Evolutionary conservation across 1,140 invertebrate species (phyloP).

Genomic region (Drosophila yakuba): DNA sequence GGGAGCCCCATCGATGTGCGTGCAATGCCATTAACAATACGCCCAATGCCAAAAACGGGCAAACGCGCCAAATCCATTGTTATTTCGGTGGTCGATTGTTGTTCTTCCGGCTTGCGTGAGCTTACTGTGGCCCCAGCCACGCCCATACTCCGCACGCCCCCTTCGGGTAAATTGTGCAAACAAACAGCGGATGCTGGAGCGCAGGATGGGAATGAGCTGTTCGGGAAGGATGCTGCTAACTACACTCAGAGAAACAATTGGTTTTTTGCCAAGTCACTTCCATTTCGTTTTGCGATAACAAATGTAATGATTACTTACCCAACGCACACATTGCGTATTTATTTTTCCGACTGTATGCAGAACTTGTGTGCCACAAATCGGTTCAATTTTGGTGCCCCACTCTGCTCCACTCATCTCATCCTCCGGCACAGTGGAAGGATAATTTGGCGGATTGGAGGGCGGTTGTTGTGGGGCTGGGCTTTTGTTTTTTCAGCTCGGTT

Average conservation of each 20-base stretch:
- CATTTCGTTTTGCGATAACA: too few species aligned
- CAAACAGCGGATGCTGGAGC: conserved; percentile 48
- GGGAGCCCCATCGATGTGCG: conserved; percentile 22
- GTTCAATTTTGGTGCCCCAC: conserved; percentile 71
- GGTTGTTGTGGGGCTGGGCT: conserved; percentile 21
- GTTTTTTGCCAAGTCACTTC: background rate
- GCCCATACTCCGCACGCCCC: conserved; percentile 16
- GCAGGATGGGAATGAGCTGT: background rate
- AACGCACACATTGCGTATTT: too few species aligned
- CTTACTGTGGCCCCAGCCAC: conserved; percentile 57
- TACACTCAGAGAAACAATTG: background rate
- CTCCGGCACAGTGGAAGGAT: conserved; percentile 15
- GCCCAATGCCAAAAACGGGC: conserved; percentile 78
- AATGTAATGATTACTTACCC: background rate
- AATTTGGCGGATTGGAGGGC: conserved; percentile 29
- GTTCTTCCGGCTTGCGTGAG: conserved; percentile 82
- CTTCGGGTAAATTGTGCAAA: conserved; percentile 71
- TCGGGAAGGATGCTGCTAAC: conserved; percentile 38
- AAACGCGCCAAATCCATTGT: conserved; percentile 81
- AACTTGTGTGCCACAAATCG: conserved; percentile 75
- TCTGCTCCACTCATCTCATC: background rate
- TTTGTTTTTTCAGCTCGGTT: conserved; percentile 82
- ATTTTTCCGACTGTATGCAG: conserved; percentile 33
- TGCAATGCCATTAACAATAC: conserved; percentile 80
- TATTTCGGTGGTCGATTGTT: conserved; percentile 81